These are phyloP conservation scores for Panthera leo DNA, from an alignment of 2,113 vertebrate genomes.

Conservation along the genomic window DNA sequence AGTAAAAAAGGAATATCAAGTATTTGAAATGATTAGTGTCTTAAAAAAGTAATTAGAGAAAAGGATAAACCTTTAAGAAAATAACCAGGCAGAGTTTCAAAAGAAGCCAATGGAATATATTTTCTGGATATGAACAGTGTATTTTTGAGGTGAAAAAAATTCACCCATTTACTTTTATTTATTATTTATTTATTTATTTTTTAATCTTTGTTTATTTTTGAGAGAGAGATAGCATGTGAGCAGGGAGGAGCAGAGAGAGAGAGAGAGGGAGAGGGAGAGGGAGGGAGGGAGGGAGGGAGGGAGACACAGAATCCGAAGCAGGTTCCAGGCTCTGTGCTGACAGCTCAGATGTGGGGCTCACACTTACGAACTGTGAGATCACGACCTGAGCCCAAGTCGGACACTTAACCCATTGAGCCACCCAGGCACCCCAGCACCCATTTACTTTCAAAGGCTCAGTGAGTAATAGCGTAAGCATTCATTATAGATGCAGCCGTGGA, in stretches of 20 bases:
- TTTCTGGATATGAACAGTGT: neutral
- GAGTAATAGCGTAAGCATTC: neutral
- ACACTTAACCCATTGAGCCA: too few species aligned
- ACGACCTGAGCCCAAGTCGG: too few species aligned
- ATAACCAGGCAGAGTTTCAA: neutral
- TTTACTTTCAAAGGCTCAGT: neutral
- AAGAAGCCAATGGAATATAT: neutral
- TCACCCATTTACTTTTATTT: neutral
- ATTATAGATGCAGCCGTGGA: neutral
- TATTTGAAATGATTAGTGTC: neutral
- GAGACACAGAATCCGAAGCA: too few species aligned
- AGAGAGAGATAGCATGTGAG: too few species aligned
- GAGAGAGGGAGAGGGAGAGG: too few species aligned
- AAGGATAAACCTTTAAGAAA: neutral
- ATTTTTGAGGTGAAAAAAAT: neutral
- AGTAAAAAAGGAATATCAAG: neutral
- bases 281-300: too few species aligned
- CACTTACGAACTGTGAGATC: too few species aligned
- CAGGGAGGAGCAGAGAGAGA: too few species aligned
- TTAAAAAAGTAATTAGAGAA: neutral
- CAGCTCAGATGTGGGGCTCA: too few species aligned
- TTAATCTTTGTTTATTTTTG: too few species aligned
- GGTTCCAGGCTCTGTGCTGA: too few species aligned
- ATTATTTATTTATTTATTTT: too few species aligned
- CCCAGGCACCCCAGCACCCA: neutral